Percentiles rank a stretch among this genome's conserved stretches.
Conservation (phyloP, 2,113 vertebrate genomes). For the Lepidiolamprologus cunningtoni region DNA sequence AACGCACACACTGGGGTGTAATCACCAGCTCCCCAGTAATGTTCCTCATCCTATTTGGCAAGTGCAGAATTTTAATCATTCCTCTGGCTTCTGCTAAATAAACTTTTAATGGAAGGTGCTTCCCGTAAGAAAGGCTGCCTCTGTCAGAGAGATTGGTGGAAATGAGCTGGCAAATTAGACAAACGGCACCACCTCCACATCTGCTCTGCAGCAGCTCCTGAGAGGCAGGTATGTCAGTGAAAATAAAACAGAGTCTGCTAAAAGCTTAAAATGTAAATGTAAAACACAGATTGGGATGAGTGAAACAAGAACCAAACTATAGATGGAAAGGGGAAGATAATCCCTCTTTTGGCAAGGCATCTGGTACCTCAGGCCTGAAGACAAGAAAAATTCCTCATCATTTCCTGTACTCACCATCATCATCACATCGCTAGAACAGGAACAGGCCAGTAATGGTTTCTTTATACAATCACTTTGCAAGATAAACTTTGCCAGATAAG, state of each 20-base stretch:
- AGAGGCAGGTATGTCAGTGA: background rate
- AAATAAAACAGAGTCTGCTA: background rate
- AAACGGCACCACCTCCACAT: constrained; percentile 1
- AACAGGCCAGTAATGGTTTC: constrained; percentile 28
- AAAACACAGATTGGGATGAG: background rate
- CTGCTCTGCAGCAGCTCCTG: background rate
- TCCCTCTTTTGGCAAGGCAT: background rate
- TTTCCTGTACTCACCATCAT: constrained; percentile 28
- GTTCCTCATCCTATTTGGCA: constrained; percentile 4
- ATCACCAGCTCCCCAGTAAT: background rate
- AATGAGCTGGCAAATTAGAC: constrained; percentile 28
- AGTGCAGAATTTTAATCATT: constrained; percentile 38
- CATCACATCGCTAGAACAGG: background rate
- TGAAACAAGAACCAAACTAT: background rate
- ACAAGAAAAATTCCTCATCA: background rate
- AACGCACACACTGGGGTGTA: background rate
- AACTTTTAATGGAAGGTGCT: constrained; percentile 37
- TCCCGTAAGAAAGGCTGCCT: constrained; percentile 11
- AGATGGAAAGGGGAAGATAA: background rate
- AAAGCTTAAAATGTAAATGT: background rate
- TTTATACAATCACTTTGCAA: constrained; percentile 18
- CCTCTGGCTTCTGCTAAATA: constrained; percentile 32
- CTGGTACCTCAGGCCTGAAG: background rate
- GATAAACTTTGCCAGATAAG: constrained; percentile 24
- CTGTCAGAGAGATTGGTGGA: background rate